Evolutionary conservation across 1,140 invertebrate genomes (phyloP).

Genomic region (Eumeta japonica): DNA sequence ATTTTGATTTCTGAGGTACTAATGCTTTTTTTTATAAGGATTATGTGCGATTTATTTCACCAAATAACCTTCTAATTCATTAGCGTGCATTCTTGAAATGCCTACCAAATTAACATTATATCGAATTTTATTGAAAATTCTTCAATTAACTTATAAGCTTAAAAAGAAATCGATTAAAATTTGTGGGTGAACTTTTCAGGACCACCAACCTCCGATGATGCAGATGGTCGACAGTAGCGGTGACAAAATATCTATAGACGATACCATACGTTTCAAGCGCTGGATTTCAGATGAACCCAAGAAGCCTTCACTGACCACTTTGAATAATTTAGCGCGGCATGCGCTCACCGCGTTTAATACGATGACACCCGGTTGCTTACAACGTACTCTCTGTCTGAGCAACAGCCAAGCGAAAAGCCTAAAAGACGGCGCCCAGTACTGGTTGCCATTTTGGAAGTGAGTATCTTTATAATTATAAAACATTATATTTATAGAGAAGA

Average conservation of each 20-base stretch:
- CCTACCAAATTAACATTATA: background rate
- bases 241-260: constrained; percentile 45
- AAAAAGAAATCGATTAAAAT: no score
- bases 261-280: constrained; percentile 37
- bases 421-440: constrained; percentile 57
- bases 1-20: no score
- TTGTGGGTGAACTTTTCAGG: no score
- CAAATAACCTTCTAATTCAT: background rate
- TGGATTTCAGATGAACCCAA: constrained; percentile 8
- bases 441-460: constrained; percentile 72
- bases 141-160: no score
- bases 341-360: constrained; percentile 57
- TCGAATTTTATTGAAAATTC: no score
- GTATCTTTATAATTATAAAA: constrained; percentile 14
- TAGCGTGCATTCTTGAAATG: background rate
- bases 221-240: constrained; percentile 36
- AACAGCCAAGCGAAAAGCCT: constrained; percentile 61
- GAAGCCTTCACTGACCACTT: constrained; percentile 24
- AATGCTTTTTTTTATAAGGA: no score
- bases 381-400: constrained; percentile 62
- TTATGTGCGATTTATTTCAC: no score
- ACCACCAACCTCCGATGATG: constrained; percentile 41
- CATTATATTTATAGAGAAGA: no score
- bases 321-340: constrained; percentile 59
- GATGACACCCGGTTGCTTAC: constrained; percentile 59